A percentile compares a stretch with the other conserved stretches of the same genome.
Conservation (phyloP, 1,140 invertebrate genomes). For the Globodera rostochiensis region DNA sequence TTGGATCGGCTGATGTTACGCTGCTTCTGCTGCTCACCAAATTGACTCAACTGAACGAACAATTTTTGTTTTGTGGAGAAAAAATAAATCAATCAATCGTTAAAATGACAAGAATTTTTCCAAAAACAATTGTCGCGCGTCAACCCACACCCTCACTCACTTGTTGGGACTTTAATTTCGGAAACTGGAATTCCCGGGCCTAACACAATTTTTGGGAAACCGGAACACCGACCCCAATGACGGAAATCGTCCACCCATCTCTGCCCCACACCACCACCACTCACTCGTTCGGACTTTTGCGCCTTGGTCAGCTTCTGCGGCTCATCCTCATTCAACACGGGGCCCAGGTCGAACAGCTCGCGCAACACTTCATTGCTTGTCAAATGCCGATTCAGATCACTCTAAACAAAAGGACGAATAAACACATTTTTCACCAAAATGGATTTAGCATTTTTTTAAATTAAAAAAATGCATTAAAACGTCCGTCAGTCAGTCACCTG, state of each 20-base stretch:
- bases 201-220: too few relatives aligned
- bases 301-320: constrained; percentile 20
- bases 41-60: constrained; percentile 6
- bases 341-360: constrained; percentile 47
- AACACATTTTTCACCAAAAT: constrained; percentile 5
- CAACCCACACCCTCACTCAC: too few relatives aligned
- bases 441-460: neutral
- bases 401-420: constrained; percentile 22
- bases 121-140: neutral
- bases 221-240: too few relatives aligned
- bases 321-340: constrained; percentile 31
- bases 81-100: too few relatives aligned
- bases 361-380: constrained; percentile 48
- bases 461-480: neutral
- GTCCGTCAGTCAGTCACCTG: constrained; percentile 26
- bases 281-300: constrained; percentile 43
- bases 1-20: constrained; percentile 19
- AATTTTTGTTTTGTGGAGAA: neutral
- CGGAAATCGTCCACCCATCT: too few relatives aligned
- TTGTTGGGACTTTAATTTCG: too few relatives aligned
- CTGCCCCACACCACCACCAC: neutral
- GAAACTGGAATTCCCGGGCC: too few relatives aligned
- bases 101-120: neutral
- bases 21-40: constrained; percentile 29
- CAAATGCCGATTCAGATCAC: constrained; percentile 47